Base-by-base conservation (phyloP, 2,113 vertebrate genomes). In the Trogon surrucura region DNA sequence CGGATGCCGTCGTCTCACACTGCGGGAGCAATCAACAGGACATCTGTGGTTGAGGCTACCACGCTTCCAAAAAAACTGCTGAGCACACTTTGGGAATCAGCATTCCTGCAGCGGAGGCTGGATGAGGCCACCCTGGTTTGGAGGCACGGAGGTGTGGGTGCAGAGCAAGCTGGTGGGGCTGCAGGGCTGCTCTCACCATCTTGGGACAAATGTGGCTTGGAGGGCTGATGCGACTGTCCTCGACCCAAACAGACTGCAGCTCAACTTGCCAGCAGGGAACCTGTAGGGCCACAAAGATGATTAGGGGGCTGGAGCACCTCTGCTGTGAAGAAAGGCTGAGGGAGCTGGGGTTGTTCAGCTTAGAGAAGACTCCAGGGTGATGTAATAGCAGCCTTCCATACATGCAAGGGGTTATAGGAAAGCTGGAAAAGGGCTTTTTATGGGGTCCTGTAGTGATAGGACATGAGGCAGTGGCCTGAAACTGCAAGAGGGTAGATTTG, bases 1-100 rank as follows among this genome's bases (percentile, higher is more conserved):
- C 18, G 18, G 38, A 18, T 0, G 4, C 26, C 36, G 7, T 30
- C 1, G 0, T 48, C 67, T 58, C 36, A 44, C 65, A 10, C 65
- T 72, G 75, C 56, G 58, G 77, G 36, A 54, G 26, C 7, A 3
- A 6, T 61, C 77, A 61, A 4, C 7, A 21, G 16, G 15, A 26
- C 2, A 1, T 10, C 16, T 34, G 66, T 38, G 38, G 29, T 26
- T 58, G 45, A 44, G 44, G 14, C 50, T 44, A 27, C 27, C 44
- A 56, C 32, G 11, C 21, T 48, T 50, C 27, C 38, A 12, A 41
- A 14, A 48, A 47, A 48, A 34, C 3, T 17, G 9, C 50, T 30
- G 30, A 61, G 61, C 21, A 2, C 13, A 30, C 21, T n/a, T 22
- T n/a, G n/a, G 62, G 61, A 22, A 70, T n/a, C 19, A 48, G 12